These are phyloP conservation scores for Hypanus sabinus DNA, from an alignment of 2,113 vertebrate genomes.

Conservation along the genomic window DNA sequence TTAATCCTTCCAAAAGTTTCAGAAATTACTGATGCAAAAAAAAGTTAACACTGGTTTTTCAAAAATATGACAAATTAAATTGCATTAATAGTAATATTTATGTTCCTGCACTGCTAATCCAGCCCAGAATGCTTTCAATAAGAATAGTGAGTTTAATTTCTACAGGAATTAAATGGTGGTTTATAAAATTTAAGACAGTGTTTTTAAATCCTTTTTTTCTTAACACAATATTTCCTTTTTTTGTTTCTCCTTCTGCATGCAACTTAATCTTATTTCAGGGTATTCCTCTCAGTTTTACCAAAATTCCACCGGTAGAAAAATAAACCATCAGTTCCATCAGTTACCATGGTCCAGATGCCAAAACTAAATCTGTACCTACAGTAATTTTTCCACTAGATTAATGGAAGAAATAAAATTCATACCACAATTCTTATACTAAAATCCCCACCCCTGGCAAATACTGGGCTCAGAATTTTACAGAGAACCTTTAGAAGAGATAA, in stretches of 20 bases:
- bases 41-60: background rate
- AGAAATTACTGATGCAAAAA: background rate
- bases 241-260: background rate
- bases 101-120: background rate
- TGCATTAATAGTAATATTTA: too few relatives aligned
- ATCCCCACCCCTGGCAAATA: background rate
- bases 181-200: background rate
- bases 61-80: background rate
- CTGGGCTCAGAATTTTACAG: background rate
- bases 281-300: background rate
- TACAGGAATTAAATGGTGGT: background rate
- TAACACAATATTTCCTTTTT: background rate
- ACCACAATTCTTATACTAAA: background rate
- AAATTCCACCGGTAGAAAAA: background rate
- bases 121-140: background rate
- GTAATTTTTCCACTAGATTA: background rate
- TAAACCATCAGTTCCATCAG: background rate
- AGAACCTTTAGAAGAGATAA: background rate
- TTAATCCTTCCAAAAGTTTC: background rate
- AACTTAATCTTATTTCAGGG: background rate
- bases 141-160: background rate
- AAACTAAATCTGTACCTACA: background rate
- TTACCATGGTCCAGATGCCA: background rate
- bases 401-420: background rate
- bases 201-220: background rate